Evolutionary conservation across 2,113 vertebrate genomes (phyloP), one percentile per base, ranked within the genome.

Genomic region (Leucoraja erinaceus): DNA sequence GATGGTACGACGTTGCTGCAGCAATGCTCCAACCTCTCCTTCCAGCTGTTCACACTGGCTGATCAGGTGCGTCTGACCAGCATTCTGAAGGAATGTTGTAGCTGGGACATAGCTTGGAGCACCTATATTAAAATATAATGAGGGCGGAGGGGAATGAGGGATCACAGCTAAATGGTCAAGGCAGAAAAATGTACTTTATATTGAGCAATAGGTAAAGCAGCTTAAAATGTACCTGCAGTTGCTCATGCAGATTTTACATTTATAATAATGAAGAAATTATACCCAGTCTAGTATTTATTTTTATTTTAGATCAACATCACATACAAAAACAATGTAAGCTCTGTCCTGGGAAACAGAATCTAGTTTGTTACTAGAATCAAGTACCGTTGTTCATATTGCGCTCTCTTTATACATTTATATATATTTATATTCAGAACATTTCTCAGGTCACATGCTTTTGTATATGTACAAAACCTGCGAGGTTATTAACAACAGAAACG

Each of bases 61-160:
- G 94, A 99, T 99, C 0, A 99, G 95, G 94, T 98, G 98, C 10
- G 98, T 98, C 95, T 99, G 99, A 77, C 99, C 99, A 0, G 99
- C 99, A 0, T 99, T 99, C 93, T 99, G 98, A 92, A 99, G 95
- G 94, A 99, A 99, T 2, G 98, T 96, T 28, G 98, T 99, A 5
- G 99, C 99, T 31, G 99, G 99, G 2, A 99, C 98, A 0, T 99
- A 99, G 95, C 98, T 99, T 0, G 99, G 99, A n/a, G 99, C 98
- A 94, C 99, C 99, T 99, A 54, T 14, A 5, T 91, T 25, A 74
- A 47, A 38, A 72, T 11, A 25, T 54, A 9, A 10, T 5, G 12
- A 5, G 90, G 10, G 77, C 38, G 77, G 77, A 31, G 75, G 28
- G 75, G 31, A 38, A 31, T 7, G 77, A 38, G 9, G 8, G 20